Evolutionary conservation across 1,140 invertebrate species (phyloP), one percentile per base, ranked within the genome.

Genomic region (Tetragnatha versicolor): DNA sequence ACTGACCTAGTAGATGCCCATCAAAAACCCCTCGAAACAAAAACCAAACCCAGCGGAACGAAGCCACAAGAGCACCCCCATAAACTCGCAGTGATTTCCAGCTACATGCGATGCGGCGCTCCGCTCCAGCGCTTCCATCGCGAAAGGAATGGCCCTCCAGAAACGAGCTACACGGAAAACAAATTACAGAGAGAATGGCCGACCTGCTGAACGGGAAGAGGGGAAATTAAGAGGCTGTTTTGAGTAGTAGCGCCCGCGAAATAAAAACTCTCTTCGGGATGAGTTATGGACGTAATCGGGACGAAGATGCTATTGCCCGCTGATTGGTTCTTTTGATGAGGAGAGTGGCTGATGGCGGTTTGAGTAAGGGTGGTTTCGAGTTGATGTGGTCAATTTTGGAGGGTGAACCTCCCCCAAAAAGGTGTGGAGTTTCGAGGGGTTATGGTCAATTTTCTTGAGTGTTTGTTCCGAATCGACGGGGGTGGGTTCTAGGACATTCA

Each of bases 121-220:
- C 9, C 1, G 35, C 29, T 60, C 20, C 55, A 2, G 55, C n/a
- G n/a, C 6, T 29, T 4, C 3, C 4, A 29, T 14, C 25, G 7
- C 4, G 5, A 33, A 27, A 63, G 60, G 35, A 63, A 63, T 42
- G 2, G 60, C 35, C 20, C 25, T 14, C 27, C 60, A 4, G 60
- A 42, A 45, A 63, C 42, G 60, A 63, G 60, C 33, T 63, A 63
- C 60, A 63, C 14, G 60, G 33, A 63, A 63, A 63, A 63, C 60
- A 63, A 63, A 63, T 63, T 63, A 63, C 60, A 63, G 60, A 2
- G 22, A 42, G 33, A 22, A 63, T 31, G 25, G 20, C 20, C 29
- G 14, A 17, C 17, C n/a, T 51, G 2, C n/a, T 42, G 22, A 10
- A 22, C 10, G 42, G 37, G 14, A 37, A 37, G 35, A 14, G 37